These are phyloP conservation scores for Drosophila paramelanica DNA, from an alignment of 2,888 invertebrate species.

Conservation along the genomic window DNA sequence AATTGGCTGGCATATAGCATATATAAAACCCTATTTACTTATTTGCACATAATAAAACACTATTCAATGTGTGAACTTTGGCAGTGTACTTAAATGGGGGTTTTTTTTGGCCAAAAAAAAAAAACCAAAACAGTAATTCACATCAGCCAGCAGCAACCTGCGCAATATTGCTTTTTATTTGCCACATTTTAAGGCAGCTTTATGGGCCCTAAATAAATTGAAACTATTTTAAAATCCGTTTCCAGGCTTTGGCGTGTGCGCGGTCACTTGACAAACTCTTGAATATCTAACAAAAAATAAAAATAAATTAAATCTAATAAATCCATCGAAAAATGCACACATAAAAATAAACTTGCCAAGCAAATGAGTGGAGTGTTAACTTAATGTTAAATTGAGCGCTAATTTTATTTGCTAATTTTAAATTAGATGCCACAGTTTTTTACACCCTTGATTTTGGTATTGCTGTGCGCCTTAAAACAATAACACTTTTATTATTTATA, in stretches of 20 bases:
- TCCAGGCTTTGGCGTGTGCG: conserved; percentile 54
- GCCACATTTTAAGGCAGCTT: not conserved
- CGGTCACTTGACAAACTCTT: conserved; percentile 46
- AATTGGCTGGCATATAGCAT: conserved; percentile 15
- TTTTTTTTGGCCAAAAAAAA: conserved; percentile 13
- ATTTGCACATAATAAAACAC: conserved; percentile 31
- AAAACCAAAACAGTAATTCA: not conserved
- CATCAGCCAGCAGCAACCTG: too few species aligned
- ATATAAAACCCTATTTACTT: conserved; percentile 10
- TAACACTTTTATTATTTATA: not conserved
- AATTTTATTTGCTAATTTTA: conserved; percentile 69
- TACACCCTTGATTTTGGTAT: conserved; percentile 34
- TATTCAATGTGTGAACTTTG: conserved; percentile 24
- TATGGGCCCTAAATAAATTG: not conserved
- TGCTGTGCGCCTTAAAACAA: conserved; percentile 22
- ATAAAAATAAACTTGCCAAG: conserved; percentile 5
- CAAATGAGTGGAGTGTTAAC: conserved; percentile 60
- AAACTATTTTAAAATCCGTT: not conserved
- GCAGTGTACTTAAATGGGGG: conserved; percentile 2
- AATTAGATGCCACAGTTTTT: conserved; percentile 44
- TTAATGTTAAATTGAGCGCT: conserved; percentile 53
- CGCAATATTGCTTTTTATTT: conserved; percentile 7
- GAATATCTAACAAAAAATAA: conserved; percentile 20
- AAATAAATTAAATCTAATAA: not conserved
- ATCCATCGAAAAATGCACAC: conserved; percentile 10